Conservation (phyloP, 2,113 vertebrate species). For the Ramphastos sulfuratus region DNA sequence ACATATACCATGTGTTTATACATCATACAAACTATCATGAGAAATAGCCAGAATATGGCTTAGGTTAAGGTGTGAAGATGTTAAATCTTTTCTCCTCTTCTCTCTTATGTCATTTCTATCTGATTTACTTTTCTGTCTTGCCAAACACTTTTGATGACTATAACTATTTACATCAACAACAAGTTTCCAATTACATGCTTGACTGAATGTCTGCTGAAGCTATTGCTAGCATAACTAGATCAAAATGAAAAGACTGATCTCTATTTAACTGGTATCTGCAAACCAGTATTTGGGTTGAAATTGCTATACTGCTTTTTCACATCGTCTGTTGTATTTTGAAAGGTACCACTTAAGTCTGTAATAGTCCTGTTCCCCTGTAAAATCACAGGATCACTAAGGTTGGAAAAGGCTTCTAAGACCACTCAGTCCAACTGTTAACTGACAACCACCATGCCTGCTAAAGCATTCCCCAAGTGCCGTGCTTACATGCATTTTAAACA, state of each 20-base stretch:
- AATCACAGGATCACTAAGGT: neutral
- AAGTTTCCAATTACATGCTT: conserved; percentile 84
- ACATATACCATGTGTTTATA: too few species aligned
- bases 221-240: conserved; percentile 80
- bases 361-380: neutral
- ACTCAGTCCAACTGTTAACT: too few species aligned
- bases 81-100: neutral
- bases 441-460: too few species aligned
- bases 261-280: conserved; percentile 65
- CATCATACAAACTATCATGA: neutral
- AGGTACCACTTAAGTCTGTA: neutral
- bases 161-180: conserved; percentile 48
- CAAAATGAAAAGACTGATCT: conserved; percentile 78
- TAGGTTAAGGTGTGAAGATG: neutral
- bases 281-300: conserved; percentile 34
- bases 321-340: conserved; percentile 12
- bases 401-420: too few species aligned
- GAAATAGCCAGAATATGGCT: neutral
- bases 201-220: conserved; percentile 77
- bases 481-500: too few species aligned
- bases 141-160: conserved; percentile 50
- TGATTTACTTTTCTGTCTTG: conserved; percentile 64
- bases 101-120: neutral
- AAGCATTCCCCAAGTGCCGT: too few species aligned
- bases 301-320: conserved; percentile 7